Conservation (phyloP, 1,140 invertebrate species). For the Nilaparvata lugens region DNA sequence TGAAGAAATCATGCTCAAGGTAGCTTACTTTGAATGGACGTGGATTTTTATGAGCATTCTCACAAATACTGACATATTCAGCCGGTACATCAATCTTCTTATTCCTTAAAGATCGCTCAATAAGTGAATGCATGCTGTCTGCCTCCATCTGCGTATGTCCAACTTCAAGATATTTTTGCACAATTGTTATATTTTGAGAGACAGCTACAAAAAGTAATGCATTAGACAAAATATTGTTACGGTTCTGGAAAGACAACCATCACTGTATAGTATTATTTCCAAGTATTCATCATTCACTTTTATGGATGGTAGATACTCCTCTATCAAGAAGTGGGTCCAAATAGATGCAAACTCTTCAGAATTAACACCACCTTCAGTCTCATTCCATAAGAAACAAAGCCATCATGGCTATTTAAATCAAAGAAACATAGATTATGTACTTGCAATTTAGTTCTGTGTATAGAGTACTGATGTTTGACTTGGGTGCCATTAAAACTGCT, state of each 20-base stretch:
- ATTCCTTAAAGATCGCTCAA: conserved; percentile 16
- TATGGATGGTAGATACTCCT: conserved; percentile 27
- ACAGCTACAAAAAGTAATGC: conserved; percentile 26
- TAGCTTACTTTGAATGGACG: neutral
- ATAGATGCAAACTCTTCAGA: neutral
- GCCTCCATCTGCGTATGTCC: conserved; percentile 38
- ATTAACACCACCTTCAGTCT: neutral
- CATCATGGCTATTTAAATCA: neutral
- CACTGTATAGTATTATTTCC: conserved; percentile 12
- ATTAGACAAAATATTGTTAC: conserved; percentile 31
- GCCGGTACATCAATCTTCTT: neutral
- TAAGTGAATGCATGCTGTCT: conserved; percentile 32
- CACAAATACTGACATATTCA: neutral
- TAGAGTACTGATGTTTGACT: neutral
- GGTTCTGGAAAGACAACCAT: conserved; percentile 33
- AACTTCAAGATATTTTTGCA: conserved; percentile 35
- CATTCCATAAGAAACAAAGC: conserved; percentile 1
- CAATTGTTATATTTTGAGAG: conserved; percentile 27
- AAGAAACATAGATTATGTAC: neutral
- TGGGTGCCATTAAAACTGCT: neutral
- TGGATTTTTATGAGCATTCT: neutral
- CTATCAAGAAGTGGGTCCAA: conserved; percentile 23
- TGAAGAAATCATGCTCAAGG: neutral
- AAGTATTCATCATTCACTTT: neutral
- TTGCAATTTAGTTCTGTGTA: neutral